Evolutionary conservation across 2,113 vertebrate genomes (phyloP), one percentile per base, ranked within the genome.

Genomic region (Alexandromys fortis): DNA sequence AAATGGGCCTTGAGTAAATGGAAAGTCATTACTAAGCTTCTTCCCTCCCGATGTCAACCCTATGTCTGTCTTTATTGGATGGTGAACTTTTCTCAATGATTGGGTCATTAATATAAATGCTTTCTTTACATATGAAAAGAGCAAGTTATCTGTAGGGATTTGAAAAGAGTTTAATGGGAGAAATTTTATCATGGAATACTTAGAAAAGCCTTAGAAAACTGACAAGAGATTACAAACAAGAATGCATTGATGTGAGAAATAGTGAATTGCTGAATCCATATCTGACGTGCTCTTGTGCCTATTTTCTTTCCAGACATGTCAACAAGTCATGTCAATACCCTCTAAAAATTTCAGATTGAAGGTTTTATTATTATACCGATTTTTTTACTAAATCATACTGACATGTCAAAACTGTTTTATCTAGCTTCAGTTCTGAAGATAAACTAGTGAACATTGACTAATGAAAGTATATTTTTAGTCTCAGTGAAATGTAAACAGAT

Each of bases 61-160:
- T 97, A 58, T 5, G 78, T 95, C 92, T 92, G 3, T 92, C 83
- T 95, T 97, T 96, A 94, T 94, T 95, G 96, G 90, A 96, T 94
- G 95, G 86, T 95, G 95, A 89, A 11, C 42, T 96, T 65, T 88
- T 35, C 55, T 67, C 16, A 94, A 14, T 68, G 7, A 28, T 83
- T 88, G 45, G 96, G 81, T 88, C 35, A n/a, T 94, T 90, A 96
- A 92, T 92, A 92, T 95, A 72, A 97, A 88, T 95, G 49, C 26
- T 61, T 95, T 95, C 55, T 96, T 98, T 92, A 94, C 77, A 61
- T 92, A 89, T 92, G 65, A 93, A 97, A 94, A 81, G 76, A 95
- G 6, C 10, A 68, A 95, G 91, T 26, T 82, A 93, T 86, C 73
- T 90, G 19, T 89, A 93, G 82, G 45, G 70, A 77, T 96, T 93